phyloP scores from a whole-genome alignment of 2,888 invertebrate species.

The Vanessa cardui region DNA sequence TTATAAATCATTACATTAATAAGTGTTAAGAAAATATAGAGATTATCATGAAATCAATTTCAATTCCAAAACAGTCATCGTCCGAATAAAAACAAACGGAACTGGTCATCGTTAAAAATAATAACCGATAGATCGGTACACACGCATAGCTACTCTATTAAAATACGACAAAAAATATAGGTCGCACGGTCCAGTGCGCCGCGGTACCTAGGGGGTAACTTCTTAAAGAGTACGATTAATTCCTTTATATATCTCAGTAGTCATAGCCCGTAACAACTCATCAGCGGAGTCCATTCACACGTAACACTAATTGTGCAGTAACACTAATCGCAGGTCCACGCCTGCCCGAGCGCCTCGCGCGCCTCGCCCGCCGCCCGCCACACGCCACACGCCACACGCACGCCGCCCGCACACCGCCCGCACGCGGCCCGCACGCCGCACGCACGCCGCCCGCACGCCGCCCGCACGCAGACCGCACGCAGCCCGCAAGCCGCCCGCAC shows the following conservation, averaged over 20 bases:
- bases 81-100: slow-evolving; percentile 24
- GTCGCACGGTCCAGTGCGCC: slow-evolving; percentile 37
- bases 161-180: slow-evolving; percentile 40
- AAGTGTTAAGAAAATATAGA: slow-evolving; percentile 75
- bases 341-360: slow-evolving; percentile 39
- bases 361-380: slow-evolving; percentile 44
- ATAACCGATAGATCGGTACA: slow-evolving; percentile 13
- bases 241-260: slow-evolving; percentile 61
- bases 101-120: slow-evolving; percentile 8
- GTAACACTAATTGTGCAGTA: slow-evolving; percentile 66
- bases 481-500: slow-evolving; percentile 44
- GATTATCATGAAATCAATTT: slow-evolving; percentile 61
- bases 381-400: too few species aligned
- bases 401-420: slow-evolving; percentile 36
- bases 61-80: slow-evolving; percentile 68
- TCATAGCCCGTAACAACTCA: slow-evolving; percentile 55
- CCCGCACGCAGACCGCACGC: too few species aligned
- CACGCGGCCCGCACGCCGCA: slow-evolving; percentile 39
- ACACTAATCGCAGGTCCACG: slow-evolving; percentile 54
- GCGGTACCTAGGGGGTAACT: slow-evolving; percentile 61
- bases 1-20: slow-evolving; percentile 53
- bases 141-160: slow-evolving; percentile 6
- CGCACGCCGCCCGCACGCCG: slow-evolving; percentile 40
- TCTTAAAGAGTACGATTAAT: slow-evolving; percentile 59
- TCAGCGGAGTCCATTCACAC: slow-evolving; percentile 49